Evolutionary conservation across 2,113 vertebrate genomes (phyloP).

Genomic region (Paedocypris sp.): DNA sequence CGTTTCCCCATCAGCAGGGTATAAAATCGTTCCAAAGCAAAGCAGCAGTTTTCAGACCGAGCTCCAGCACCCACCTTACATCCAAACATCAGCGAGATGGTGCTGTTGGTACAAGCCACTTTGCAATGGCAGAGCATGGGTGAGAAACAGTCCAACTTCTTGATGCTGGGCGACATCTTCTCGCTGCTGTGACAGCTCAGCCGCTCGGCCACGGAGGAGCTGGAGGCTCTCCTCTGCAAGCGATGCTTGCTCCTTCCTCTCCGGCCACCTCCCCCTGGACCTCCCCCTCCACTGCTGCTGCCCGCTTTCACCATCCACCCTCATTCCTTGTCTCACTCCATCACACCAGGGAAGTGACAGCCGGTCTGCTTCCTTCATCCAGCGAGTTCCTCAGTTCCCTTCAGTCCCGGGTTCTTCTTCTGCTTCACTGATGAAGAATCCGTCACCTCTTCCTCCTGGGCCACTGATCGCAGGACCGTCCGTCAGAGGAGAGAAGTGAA

Average conservation of each 20-base stretch:
- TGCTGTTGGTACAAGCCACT: slow-evolving; percentile 78
- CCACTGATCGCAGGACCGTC: slow-evolving; percentile 8
- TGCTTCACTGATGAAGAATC: not conserved
- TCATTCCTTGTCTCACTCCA: slow-evolving; percentile 66
- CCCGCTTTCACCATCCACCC: slow-evolving; percentile 71
- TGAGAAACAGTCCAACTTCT: slow-evolving; percentile 78
- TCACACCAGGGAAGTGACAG: slow-evolving; percentile 50
- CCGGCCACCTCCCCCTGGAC: slow-evolving; percentile 28
- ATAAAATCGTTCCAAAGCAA: no score
- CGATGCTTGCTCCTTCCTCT: slow-evolving; percentile 53
- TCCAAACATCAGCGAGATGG: slow-evolving; percentile 81
- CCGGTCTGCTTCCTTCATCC: slow-evolving; percentile 57
- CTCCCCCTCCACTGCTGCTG: slow-evolving; percentile 54
- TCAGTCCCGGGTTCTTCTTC: slow-evolving; percentile 19
- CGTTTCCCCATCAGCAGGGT: no score
- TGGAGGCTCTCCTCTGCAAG: slow-evolving; percentile 60
- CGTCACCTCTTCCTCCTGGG: not conserved
- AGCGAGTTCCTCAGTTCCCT: slow-evolving; percentile 41
- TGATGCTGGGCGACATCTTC: slow-evolving; percentile 70
- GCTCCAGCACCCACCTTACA: slow-evolving; percentile 73
- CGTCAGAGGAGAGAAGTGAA: slow-evolving; percentile 12
- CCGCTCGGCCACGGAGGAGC: slow-evolving; percentile 55
- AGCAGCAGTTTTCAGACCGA: no score
- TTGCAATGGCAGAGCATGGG: slow-evolving; percentile 79
- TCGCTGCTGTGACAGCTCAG: slow-evolving; percentile 60